Conservation (phyloP, 2,113 vertebrate genomes). For the Opisthocomus hoazin region DNA sequence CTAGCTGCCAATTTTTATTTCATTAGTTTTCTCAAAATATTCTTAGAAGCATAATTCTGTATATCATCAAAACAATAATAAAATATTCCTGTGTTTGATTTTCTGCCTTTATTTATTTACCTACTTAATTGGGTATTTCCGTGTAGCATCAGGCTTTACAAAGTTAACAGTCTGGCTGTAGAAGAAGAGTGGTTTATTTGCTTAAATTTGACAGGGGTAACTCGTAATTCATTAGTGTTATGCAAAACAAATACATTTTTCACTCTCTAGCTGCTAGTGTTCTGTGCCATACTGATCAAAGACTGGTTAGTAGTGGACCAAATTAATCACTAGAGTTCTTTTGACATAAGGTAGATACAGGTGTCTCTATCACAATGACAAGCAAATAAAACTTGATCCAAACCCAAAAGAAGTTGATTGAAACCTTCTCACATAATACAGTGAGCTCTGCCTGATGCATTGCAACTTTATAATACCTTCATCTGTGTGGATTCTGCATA, state of each 20-base stretch:
- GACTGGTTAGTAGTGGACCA: background rate
- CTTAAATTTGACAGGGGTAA: background rate
- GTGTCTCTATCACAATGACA: background rate
- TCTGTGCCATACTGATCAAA: background rate
- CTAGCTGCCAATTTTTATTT: background rate
- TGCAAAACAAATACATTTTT: background rate
- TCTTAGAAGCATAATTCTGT: background rate
- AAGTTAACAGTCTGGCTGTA: background rate
- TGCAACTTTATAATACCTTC: background rate
- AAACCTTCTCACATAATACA: fast-evolving
- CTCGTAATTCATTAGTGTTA: background rate
- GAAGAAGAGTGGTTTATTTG: background rate
- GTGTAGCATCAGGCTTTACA: background rate
- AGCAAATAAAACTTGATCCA: background rate
- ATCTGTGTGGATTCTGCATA: background rate
- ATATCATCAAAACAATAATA: background rate
- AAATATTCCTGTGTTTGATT: fast-evolving
- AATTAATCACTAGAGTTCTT: background rate
- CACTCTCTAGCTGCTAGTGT: background rate
- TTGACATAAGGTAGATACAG: background rate
- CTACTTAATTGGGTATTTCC: background rate
- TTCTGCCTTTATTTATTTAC: background rate
- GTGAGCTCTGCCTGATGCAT: background rate
- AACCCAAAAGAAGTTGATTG: background rate
- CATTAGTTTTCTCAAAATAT: background rate